Conservation (phyloP, 2,797 vertebrate genomes). For the Cyclopterus lumpus region DNA sequence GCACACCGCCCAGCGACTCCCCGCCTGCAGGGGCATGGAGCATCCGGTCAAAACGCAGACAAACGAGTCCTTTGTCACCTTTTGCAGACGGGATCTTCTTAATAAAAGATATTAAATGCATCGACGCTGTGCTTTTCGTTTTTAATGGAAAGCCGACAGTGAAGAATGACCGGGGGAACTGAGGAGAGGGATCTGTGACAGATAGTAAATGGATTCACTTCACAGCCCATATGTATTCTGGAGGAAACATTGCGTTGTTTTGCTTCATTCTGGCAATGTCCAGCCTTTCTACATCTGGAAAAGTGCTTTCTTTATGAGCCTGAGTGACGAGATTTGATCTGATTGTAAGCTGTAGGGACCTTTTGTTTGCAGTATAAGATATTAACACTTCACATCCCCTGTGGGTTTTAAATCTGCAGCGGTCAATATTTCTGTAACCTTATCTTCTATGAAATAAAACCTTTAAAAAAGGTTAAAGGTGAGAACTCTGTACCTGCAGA, state of each 20-base stretch:
- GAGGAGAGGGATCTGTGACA: conserved; percentile 49
- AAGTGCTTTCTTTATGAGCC: conserved; percentile 1
- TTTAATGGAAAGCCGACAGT: conserved; percentile 47
- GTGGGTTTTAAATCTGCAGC: not conserved
- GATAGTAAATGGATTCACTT: conserved; percentile 58
- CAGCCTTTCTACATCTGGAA: conserved; percentile 20
- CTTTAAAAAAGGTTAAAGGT: not conserved
- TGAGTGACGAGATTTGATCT: conserved; percentile 3
- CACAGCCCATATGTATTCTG: conserved; percentile 15
- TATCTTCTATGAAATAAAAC: not conserved
- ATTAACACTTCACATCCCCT: too few relatives aligned
- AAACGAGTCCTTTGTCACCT: too few relatives aligned
- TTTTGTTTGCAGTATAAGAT: not conserved
- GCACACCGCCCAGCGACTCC: conserved; percentile 83
- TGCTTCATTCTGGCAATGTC: conserved; percentile 41
- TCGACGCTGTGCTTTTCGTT: conserved; percentile 7
- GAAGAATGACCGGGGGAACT: conserved; percentile 42
- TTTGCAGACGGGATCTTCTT: not conserved
- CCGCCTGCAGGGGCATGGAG: conserved; percentile 51
- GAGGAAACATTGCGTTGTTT: conserved; percentile 51
- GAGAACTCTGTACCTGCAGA: conserved; percentile 87
- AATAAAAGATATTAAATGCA: conserved; percentile 13
- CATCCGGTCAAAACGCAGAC: not conserved
- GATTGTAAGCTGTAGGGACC: not conserved
- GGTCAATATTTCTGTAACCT: not conserved